Evolutionary conservation across 2,888 invertebrate genomes (phyloP).

Genomic region (Phoenoteleia sp.): DNA sequence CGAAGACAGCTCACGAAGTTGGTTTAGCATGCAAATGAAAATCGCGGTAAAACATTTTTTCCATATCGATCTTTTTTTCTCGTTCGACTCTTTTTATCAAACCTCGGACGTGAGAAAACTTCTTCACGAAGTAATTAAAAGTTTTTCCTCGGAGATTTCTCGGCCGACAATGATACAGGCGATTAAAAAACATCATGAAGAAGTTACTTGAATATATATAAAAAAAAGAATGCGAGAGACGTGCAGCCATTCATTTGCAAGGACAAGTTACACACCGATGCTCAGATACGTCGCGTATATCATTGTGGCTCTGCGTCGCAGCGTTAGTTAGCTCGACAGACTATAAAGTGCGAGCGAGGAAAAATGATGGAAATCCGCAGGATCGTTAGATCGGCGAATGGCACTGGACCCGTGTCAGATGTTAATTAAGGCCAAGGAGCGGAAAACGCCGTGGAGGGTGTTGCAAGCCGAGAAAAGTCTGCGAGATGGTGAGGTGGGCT

Average conservation of each 20-base stretch:
- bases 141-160: constrained; percentile 51
- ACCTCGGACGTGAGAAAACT: constrained; percentile 54
- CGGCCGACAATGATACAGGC: constrained; percentile 32
- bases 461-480: constrained; percentile 82
- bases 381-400: constrained; percentile 76
- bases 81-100: constrained; percentile 35
- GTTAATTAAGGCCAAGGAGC: constrained; percentile 86
- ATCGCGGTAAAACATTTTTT: constrained; percentile 29
- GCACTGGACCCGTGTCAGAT: constrained; percentile 83
- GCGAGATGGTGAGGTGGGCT: constrained; percentile 43
- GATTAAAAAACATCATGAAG: constrained; percentile 62
- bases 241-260: constrained; percentile 71
- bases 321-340: constrained; percentile 62
- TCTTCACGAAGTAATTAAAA: constrained; percentile 63
- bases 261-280: constrained; percentile 65
- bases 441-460: constrained; percentile 82
- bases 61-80: constrained; percentile 30
- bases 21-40: constrained; percentile 51
- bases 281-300: constrained; percentile 66
- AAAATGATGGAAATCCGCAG: constrained; percentile 73
- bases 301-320: constrained; percentile 48
- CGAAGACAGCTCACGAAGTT: not conserved
- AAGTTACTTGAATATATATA: constrained; percentile 58
- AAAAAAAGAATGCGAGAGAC: constrained; percentile 65
- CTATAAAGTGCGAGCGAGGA: constrained; percentile 64